Evolutionary conservation across 2,797 vertebrate species (phyloP).

Genomic region (Vipera latastei): DNA sequence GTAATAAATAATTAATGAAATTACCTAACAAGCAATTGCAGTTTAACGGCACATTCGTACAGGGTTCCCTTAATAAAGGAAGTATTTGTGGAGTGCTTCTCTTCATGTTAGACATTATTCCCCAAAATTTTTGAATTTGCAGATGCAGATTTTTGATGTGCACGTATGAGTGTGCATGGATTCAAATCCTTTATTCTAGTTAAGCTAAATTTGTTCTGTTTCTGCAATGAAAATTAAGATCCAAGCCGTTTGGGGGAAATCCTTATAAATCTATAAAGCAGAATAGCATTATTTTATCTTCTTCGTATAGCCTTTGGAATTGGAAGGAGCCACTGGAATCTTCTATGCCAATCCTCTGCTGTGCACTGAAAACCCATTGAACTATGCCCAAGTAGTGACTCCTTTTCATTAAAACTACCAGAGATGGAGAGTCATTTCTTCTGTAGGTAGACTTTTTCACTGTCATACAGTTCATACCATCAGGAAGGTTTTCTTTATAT

Average conservation of each 20-base stretch:
- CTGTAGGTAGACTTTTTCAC: neutral
- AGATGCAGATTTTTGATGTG: neutral
- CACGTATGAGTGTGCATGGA: neutral
- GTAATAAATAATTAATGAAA: neutral
- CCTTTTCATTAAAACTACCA: neutral
- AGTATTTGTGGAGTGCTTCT: neutral
- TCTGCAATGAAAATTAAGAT: neutral
- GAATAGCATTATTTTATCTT: neutral
- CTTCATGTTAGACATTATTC: neutral
- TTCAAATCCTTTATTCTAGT: neutral
- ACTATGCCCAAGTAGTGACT: neutral
- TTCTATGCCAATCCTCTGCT: neutral
- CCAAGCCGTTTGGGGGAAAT: neutral
- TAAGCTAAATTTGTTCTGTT: neutral
- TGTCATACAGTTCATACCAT: neutral
- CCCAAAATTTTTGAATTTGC: neutral
- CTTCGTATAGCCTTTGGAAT: neutral
- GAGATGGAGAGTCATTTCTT: neutral
- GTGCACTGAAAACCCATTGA: neutral
- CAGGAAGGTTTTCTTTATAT: neutral
- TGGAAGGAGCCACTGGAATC: neutral
- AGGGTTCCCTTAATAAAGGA: neutral
- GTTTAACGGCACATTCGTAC: neutral
- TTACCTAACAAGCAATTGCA: neutral
- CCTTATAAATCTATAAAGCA: neutral